phyloP scores from a whole-genome alignment of 2,888 invertebrate species.

The Cybosia mesomella region DNA sequence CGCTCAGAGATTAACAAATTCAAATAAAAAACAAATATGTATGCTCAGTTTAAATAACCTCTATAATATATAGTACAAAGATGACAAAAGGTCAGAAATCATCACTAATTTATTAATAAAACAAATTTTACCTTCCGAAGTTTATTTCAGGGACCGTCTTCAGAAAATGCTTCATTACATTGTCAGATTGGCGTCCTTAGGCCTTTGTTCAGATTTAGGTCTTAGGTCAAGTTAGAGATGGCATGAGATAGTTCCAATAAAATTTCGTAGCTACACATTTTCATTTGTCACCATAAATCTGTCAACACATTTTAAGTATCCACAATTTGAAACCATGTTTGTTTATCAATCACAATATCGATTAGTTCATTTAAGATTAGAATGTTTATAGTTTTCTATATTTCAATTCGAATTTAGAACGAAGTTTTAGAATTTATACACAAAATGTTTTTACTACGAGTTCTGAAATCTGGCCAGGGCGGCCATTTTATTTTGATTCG shows the following conservation, averaged over 20 bases:
- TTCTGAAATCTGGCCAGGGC: constrained; percentile 57
- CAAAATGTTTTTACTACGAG: constrained; percentile 64
- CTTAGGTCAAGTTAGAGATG: not conserved
- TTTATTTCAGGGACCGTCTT: constrained; percentile 13
- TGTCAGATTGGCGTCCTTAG: not conserved
- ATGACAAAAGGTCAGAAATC: not conserved
- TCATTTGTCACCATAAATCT: constrained; percentile 64
- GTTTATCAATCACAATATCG: constrained; percentile 14
- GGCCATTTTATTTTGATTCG: constrained; percentile 65
- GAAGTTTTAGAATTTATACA: constrained; percentile 53
- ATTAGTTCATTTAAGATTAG: not conserved
- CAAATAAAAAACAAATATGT: not conserved
- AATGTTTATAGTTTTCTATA: constrained; percentile 20
- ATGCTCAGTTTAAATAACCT: not conserved
- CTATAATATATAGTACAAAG: not conserved
- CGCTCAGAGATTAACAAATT: not conserved
- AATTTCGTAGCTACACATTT: constrained; percentile 64
- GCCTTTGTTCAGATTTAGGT: not conserved
- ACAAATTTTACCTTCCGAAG: constrained; percentile 31
- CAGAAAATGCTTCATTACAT: constrained; percentile 23
- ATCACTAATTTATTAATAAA: not conserved
- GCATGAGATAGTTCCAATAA: constrained; percentile 32
- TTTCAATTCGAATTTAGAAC: constrained; percentile 25
- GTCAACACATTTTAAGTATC: constrained; percentile 64
- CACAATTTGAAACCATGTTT: constrained; percentile 24